Evolutionary conservation across 2,113 vertebrate species (phyloP).

Genomic region (Leiothrix lutea): DNA sequence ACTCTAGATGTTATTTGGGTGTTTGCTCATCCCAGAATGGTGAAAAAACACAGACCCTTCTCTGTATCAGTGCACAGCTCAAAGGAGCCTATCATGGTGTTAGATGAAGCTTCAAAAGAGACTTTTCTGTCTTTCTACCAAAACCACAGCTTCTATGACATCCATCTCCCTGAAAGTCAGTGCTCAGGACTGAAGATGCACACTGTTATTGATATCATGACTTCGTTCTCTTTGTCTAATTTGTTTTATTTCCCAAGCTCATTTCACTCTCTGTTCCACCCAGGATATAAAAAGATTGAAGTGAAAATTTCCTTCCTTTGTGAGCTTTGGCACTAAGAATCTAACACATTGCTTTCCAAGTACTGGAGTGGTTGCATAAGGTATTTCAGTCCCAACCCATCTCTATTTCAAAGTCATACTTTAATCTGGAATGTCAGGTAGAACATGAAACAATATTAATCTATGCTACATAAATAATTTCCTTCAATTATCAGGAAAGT

Average conservation of each 20-base stretch:
- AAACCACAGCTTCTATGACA: background rate
- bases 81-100: background rate
- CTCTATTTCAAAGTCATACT: slow-evolving; percentile 58
- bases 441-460: slow-evolving; percentile 72
- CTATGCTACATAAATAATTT: slow-evolving; percentile 80
- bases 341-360: background rate
- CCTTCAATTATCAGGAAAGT: slow-evolving; percentile 81
- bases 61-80: background rate
- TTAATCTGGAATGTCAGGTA: slow-evolving; percentile 68
- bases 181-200: background rate
- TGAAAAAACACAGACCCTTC: background rate
- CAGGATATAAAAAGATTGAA: background rate
- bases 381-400: slow-evolving; percentile 22
- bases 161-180: background rate
- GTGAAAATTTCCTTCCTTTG: background rate
- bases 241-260: background rate
- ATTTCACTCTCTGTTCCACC: background rate
- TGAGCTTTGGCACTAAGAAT: background rate
- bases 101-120: background rate
- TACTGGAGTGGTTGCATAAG: background rate
- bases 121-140: background rate
- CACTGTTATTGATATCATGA: background rate
- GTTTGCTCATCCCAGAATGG: background rate
- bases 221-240: background rate
- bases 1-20: background rate